Evolutionary conservation across 1,140 invertebrate genomes (phyloP).

Genomic region (Drosophila serrata): DNA sequence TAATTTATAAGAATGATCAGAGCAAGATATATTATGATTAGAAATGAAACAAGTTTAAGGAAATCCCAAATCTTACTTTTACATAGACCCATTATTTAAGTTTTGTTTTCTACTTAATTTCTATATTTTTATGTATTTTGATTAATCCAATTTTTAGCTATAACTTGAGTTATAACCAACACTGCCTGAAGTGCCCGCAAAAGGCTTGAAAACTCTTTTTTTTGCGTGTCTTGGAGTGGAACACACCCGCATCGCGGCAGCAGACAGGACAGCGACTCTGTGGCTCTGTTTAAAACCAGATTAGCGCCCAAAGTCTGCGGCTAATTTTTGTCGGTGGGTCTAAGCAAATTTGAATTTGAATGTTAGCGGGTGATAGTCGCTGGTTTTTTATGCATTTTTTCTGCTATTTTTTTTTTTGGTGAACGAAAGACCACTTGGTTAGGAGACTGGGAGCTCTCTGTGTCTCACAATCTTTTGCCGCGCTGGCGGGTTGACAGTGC

Average conservation of each 20-base stretch:
- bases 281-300: conserved; percentile 76
- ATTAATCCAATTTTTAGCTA: not conserved
- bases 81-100: not conserved
- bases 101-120: not conserved
- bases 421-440: conserved; percentile 65
- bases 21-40: no score
- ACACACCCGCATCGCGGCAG: conserved; percentile 81
- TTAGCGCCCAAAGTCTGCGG: conserved; percentile 82
- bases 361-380: conserved; percentile 82
- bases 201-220: conserved; percentile 21
- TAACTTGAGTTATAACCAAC: not conserved
- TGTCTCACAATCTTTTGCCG: conserved; percentile 48
- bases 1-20: no score
- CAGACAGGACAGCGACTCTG: conserved; percentile 42
- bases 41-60: no score
- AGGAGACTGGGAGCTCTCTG: conserved; percentile 19
- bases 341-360: conserved; percentile 83
- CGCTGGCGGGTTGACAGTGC: conserved; percentile 65
- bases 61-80: not conserved
- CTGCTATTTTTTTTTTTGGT: conserved; percentile 11
- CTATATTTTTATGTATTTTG: not conserved
- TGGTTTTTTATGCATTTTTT: conserved; percentile 26
- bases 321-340: conserved; percentile 76
- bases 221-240: conserved; percentile 45
- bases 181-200: conserved; percentile 17